phyloP scores from a whole-genome alignment of 2,113 vertebrate species.

The Lonchura striata region DNA sequence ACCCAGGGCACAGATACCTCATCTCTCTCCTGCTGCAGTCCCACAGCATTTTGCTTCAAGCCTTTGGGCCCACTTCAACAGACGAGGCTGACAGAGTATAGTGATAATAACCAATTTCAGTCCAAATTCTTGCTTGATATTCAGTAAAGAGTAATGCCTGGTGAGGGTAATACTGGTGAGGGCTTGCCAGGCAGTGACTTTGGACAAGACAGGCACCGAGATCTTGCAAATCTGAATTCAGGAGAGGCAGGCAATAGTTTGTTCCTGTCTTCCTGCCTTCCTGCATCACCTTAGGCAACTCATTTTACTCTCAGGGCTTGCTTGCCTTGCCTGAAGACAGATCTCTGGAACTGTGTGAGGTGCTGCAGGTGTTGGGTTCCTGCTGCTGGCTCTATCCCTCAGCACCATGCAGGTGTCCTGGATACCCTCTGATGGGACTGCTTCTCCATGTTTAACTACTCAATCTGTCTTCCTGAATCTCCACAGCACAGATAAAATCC shows the following conservation, averaged over 20 bases:
- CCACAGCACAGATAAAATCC: neutral
- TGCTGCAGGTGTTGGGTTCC: neutral
- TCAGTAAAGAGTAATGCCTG: neutral
- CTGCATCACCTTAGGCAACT: neutral
- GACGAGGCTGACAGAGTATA: neutral
- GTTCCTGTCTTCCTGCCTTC: neutral
- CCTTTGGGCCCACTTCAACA: neutral
- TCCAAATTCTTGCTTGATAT: neutral
- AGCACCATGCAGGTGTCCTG: neutral
- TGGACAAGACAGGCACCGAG: neutral
- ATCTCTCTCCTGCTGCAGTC: neutral
- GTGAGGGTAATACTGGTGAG: too few species aligned
- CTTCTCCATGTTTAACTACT: neutral
- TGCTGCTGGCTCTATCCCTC: neutral
- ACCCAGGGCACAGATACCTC: neutral
- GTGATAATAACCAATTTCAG: neutral
- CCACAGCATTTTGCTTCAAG: neutral
- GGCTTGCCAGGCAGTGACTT: neutral
- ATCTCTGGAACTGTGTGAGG: neutral
- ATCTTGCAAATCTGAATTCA: neutral
- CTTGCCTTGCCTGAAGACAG: neutral
- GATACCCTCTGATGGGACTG: neutral
- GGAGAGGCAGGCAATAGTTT: neutral
- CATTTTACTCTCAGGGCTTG: neutral
- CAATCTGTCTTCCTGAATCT: neutral